A percentile compares a stretch with the other conserved stretches of the same genome.
Conservation (phyloP, 2,888 invertebrate genomes). For the Patella ulyssiponensis region DNA sequence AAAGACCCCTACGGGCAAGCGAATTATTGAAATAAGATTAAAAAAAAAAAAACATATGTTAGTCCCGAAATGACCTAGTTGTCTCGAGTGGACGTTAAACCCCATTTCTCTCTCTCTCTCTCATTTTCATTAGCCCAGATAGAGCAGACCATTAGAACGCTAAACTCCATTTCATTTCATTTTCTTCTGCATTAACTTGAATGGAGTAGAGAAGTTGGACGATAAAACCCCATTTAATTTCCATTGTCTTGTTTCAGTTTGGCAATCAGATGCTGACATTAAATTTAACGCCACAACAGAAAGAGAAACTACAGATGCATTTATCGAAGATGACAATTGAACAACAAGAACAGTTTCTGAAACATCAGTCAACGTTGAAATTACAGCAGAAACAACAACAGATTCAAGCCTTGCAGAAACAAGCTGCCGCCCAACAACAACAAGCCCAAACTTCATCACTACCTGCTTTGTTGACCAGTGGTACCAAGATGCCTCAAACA, state of each 20-base stretch:
- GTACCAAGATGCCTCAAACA: constrained; percentile 16
- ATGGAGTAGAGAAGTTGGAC: neutral
- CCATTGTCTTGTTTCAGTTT: constrained; percentile 49
- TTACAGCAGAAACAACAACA: constrained; percentile 46
- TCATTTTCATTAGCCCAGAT: too few relatives aligned
- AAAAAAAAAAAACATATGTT: too few relatives aligned
- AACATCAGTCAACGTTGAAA: constrained; percentile 57
- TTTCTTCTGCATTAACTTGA: neutral
- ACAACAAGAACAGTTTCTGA: constrained; percentile 63
- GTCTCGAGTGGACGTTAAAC: too few relatives aligned
- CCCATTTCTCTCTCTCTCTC: too few relatives aligned
- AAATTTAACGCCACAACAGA: constrained; percentile 62
- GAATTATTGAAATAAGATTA: too few relatives aligned
- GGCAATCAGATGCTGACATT: constrained; percentile 72
- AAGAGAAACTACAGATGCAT: constrained; percentile 58
- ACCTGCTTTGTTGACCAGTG: constrained; percentile 8
- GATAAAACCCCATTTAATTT: neutral
- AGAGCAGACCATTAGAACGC: too few relatives aligned
- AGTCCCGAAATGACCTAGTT: too few relatives aligned
- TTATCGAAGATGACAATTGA: constrained; percentile 62
- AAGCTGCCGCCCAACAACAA: constrained; percentile 30
- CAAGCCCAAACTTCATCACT: constrained; percentile 34
- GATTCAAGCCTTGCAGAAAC: constrained; percentile 30
- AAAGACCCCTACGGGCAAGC: too few relatives aligned
- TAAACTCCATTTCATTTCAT: neutral